These are phyloP conservation scores for Macroglossus sobrinus DNA, from an alignment of 2,113 vertebrate species.

Conservation along the genomic window DNA sequence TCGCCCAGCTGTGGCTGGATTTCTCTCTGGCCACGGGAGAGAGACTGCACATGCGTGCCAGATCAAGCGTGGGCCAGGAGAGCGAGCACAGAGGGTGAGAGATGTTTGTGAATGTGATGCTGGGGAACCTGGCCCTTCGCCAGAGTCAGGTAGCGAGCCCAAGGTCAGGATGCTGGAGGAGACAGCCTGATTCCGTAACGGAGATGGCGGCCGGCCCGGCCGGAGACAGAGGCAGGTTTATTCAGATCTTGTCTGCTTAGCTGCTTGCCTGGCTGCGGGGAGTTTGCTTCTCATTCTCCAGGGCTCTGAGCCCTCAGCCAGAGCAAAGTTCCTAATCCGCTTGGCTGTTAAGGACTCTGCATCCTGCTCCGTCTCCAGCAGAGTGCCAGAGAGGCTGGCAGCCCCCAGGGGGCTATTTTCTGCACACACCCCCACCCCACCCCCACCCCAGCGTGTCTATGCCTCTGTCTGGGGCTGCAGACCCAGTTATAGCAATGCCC, in stretches of 20 bases:
- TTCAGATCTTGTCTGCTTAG: constrained; percentile 32
- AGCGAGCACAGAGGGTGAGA: neutral
- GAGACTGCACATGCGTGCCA: fast-evolving
- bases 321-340: constrained; percentile 21
- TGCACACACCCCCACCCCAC: neutral
- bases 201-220: fast-evolving
- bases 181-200: neutral
- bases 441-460: neutral
- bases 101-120: neutral
- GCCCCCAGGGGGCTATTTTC: neutral
- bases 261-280: neutral
- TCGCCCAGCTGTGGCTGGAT: neutral
- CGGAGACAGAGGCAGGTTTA: neutral
- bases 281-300: constrained; percentile 13
- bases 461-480: constrained; percentile 20
- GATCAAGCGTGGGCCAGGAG: neutral
- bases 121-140: neutral
- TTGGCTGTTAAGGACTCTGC: neutral
- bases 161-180: constrained; percentile 9
- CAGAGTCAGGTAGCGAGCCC: neutral
- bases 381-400: neutral
- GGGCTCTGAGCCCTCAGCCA: neutral
- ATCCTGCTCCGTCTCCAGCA: neutral
- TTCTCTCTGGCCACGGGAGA: neutral
- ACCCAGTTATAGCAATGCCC: neutral